These are phyloP conservation scores for Brachyptera risi DNA, from an alignment of 2,888 invertebrate genomes.

Conservation along the genomic window DNA sequence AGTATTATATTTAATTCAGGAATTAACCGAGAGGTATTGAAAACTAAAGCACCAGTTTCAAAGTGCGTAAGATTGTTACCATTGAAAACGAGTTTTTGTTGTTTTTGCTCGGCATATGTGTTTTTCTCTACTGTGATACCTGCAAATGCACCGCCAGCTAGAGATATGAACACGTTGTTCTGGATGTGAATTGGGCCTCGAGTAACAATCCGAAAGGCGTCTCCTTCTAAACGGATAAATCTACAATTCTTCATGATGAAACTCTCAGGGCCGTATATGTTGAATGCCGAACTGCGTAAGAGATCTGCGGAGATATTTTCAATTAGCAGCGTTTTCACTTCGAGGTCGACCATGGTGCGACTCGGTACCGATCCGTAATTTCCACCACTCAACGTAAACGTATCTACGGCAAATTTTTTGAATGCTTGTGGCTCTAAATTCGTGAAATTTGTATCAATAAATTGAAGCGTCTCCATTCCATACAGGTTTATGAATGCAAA, in stretches of 20 bases:
- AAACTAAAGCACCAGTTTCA: conserved; percentile 54
- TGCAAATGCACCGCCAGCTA: conserved; percentile 59
- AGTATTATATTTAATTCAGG: conserved; percentile 56
- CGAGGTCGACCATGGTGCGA: conserved; percentile 68
- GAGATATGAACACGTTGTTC: conserved; percentile 57
- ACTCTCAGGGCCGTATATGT: conserved; percentile 57
- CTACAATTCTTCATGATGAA: conserved; percentile 58
- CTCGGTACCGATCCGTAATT: conserved; percentile 60
- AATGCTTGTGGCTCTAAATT: conserved; percentile 65
- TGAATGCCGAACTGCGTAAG: conserved; percentile 66
- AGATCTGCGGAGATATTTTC: conserved; percentile 60
- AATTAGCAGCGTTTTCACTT: conserved; percentile 62
- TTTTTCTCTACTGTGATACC: conserved; percentile 48
- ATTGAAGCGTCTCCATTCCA: conserved; percentile 4
- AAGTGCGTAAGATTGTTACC: conserved; percentile 58
- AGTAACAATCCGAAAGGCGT: conserved; percentile 59
- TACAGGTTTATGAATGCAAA: conserved; percentile 70
- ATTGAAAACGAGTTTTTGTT: conserved; percentile 56
- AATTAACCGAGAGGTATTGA: conserved; percentile 54
- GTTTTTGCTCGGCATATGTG: conserved; percentile 32
- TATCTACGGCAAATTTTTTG: conserved; percentile 69
- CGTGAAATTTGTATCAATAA: conserved; percentile 8
- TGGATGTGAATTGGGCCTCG: conserved; percentile 61
- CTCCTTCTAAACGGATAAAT: conserved; percentile 58
- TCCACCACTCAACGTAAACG: conserved; percentile 61